Percentiles rank a stretch among this genome's conserved stretches.
These are phyloP conservation scores for Lasioglossum vierecki DNA, from an alignment of 2,888 invertebrate species.

Conservation along the genomic window DNA sequence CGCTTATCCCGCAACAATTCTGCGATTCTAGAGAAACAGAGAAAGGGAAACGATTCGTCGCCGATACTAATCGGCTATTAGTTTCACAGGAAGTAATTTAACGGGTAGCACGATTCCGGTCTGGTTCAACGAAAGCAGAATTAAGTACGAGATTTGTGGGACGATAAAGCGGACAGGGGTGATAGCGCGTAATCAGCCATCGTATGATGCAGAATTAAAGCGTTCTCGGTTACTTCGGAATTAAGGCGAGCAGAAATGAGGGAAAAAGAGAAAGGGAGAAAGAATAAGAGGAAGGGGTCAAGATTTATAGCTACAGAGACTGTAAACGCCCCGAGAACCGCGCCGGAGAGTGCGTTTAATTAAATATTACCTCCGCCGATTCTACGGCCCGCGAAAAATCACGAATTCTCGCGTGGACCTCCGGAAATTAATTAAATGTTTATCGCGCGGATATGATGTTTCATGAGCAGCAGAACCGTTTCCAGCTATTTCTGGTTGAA, in stretches of 20 bases:
- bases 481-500: not conserved
- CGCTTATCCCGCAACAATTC: not conserved
- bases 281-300: not conserved
- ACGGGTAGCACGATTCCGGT: constrained; percentile 12
- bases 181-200: constrained; percentile 41
- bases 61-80: constrained; percentile 50
- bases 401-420: constrained; percentile 3
- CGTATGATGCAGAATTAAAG: constrained; percentile 39
- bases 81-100: constrained; percentile 36
- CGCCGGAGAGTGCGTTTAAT: constrained; percentile 34
- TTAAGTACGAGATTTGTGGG: constrained; percentile 49
- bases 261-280: not conserved
- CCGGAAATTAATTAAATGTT: constrained; percentile 44
- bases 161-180: constrained; percentile 32
- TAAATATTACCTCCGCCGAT: constrained; percentile 43
- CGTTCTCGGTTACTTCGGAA: constrained; percentile 21
- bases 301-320: constrained; percentile 31
- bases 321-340: constrained; percentile 22
- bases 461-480: not conserved
- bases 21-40: not conserved
- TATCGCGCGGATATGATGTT: constrained; percentile 26
- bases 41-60: not conserved
- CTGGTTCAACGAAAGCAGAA: constrained; percentile 44
- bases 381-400: constrained; percentile 14
- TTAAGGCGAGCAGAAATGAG: constrained; percentile 25